Base-by-base conservation (phyloP, 2,113 vertebrate genomes). In the Takifugu flavidus region DNA sequence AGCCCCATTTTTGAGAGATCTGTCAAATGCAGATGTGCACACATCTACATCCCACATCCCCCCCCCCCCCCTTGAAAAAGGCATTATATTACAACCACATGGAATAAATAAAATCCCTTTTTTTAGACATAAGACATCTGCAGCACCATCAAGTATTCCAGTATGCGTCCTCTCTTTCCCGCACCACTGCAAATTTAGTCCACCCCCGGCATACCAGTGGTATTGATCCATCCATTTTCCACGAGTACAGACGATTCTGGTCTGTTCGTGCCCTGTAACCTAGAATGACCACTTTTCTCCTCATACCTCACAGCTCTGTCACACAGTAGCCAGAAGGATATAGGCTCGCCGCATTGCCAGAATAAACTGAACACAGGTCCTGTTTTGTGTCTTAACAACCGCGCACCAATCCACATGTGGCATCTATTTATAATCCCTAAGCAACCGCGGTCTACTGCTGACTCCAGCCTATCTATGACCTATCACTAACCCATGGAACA, bases 1-100 rank as follows among this genome's bases (percentile, higher is more conserved):
- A 77, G 69, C 74, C 83, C 70, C 54, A 59, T 69, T 84, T 85
- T 83, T 78, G 79, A 86, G 59, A 56, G 80, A 86, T 85, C 82
- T 78, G 70, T 82, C 77, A 84, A 77, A 80, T 67, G 60, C 62
- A 67, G 65, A 78, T 68, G 72, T 70, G 78, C 67, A 78, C 75
- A 63, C 43, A n/a, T 25, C 12, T 11, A 11, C n/a, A 39, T 39
- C 34, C 34, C 34, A 39, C 7, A 39, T 20, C 20, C 20, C 28
- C 3, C 28, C 29, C 29, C 34, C 34, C 6, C 34, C 29, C 29
- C 34, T 10, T 2, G 34, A 39, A 39, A 39, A 6, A 39, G 34
- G 8, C 34, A 39, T 39, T 39, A 39, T 39, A 39, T 39, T 13
- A 5, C 11, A 29, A 77, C 44, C 61, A 52, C 60, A 57, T 20